Evolutionary conservation across 2,888 invertebrate species (phyloP).

Genomic region (Dexiosoma caninum): DNA sequence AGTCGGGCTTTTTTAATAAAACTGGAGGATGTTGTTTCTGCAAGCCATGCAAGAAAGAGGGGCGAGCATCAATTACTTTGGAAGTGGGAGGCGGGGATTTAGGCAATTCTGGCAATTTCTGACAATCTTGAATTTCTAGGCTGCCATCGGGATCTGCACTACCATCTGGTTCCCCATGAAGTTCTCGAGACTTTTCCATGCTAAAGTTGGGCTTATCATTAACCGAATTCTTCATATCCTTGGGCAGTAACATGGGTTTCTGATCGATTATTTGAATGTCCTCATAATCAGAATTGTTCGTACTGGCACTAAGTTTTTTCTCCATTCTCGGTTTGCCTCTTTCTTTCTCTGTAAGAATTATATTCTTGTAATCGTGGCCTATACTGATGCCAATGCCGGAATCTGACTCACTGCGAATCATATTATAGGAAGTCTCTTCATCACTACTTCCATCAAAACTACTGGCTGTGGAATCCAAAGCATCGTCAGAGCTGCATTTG

Average conservation of each 20-base stretch:
- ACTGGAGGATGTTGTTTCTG: slow-evolving; percentile 77
- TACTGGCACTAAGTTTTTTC: slow-evolving; percentile 75
- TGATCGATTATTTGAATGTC: slow-evolving; percentile 76
- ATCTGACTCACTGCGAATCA: slow-evolving; percentile 78
- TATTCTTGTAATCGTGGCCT: slow-evolving; percentile 74
- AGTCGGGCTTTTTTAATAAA: slow-evolving; percentile 81
- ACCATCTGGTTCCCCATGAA: slow-evolving; percentile 92
- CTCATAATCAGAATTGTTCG: slow-evolving; percentile 77
- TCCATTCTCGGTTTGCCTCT: slow-evolving; percentile 68
- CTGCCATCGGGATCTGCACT: slow-evolving; percentile 88
- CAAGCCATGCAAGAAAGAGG: slow-evolving; percentile 86
- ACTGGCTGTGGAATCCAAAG: slow-evolving; percentile 77
- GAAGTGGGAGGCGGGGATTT: slow-evolving; percentile 77
- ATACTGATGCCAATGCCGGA: slow-evolving; percentile 78
- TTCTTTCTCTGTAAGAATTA: slow-evolving; percentile 65
- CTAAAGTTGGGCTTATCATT: slow-evolving; percentile 56
- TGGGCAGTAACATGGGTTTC: slow-evolving; percentile 26
- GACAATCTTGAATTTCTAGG: slow-evolving; percentile 81
- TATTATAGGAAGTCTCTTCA: slow-evolving; percentile 77
- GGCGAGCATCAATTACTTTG: slow-evolving; percentile 78
- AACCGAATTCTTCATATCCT: not conserved
- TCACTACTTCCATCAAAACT: slow-evolving; percentile 78
- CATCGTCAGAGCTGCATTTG: slow-evolving; percentile 77
- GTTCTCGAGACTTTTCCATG: slow-evolving; percentile 83
- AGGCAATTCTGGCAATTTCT: slow-evolving; percentile 82